Evolutionary conservation across 1,140 invertebrate species (phyloP).

Genomic region (Penaeus chinensis): DNA sequence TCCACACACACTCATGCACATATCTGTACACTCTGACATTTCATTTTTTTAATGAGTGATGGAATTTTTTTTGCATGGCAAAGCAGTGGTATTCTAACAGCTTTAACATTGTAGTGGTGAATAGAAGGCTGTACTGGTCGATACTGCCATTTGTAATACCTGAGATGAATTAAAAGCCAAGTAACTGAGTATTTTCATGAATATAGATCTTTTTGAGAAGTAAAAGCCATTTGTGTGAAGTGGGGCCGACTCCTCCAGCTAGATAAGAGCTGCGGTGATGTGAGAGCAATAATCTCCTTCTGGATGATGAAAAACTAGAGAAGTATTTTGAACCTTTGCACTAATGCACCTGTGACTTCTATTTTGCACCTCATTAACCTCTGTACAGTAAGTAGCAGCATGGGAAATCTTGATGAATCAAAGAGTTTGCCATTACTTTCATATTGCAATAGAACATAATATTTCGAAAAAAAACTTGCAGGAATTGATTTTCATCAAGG

Average conservation of each 20-base stretch:
- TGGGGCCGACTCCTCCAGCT: not conserved
- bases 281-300: constrained; percentile 33
- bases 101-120: too few species aligned
- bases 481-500: constrained; percentile 1
- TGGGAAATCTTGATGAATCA: constrained; percentile 6
- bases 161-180: too few species aligned
- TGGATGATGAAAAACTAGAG: constrained; percentile 36
- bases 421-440: too few species aligned
- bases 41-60: too few species aligned
- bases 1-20: too few species aligned
- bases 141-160: too few species aligned
- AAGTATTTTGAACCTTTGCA: constrained; percentile 51
- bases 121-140: too few species aligned
- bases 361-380: constrained; percentile 53
- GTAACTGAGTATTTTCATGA: too few species aligned
- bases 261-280: constrained; percentile 9
- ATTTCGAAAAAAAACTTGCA: not conserved
- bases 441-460: not conserved
- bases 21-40: too few species aligned
- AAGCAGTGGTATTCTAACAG: too few species aligned
- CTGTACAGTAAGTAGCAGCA: constrained; percentile 46
- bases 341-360: constrained; percentile 50
- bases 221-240: not conserved
- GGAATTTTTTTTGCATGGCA: too few species aligned
- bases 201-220: too few species aligned